Percentiles rank a stretch among this genome's conserved stretches.
phyloP scores from a whole-genome alignment of 2,888 invertebrate genomes.

The Idaea dimidiata region DNA sequence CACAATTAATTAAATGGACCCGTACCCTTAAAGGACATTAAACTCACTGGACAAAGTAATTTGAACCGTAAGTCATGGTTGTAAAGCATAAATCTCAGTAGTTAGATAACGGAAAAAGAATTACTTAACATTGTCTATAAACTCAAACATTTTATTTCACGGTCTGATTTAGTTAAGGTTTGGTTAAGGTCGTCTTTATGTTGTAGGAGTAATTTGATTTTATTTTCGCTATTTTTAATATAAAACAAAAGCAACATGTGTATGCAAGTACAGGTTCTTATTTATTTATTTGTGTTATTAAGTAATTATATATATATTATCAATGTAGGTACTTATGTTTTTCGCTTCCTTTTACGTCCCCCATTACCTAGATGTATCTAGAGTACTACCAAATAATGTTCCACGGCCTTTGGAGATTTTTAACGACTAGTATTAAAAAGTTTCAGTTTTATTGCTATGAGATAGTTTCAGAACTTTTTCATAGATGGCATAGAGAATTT shows the following conservation, averaged over 20 bases:
- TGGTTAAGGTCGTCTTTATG: conserved; percentile 50
- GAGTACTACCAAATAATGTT: no score
- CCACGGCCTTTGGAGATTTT: no score
- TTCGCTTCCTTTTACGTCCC: no score
- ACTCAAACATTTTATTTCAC: conserved; percentile 60
- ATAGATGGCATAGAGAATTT: no score
- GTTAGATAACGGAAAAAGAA: conserved; percentile 37
- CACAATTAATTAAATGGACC: conserved; percentile 73
- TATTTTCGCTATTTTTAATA: not conserved
- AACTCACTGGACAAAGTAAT: conserved; percentile 38
- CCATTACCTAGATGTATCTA: no score
- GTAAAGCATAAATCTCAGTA: conserved; percentile 29
- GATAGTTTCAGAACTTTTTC: no score
- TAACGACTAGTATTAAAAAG: no score
- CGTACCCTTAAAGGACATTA: conserved; percentile 54
- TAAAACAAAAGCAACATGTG: not conserved
- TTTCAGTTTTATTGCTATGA: no score
- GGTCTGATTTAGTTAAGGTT: conserved; percentile 53
- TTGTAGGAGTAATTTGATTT: conserved; percentile 29
- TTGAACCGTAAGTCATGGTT: conserved; percentile 42
- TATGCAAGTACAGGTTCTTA: no score
- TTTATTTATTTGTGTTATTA: no score
- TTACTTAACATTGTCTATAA: conserved; percentile 48
- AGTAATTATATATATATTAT: no score
- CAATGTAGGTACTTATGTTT: no score